Conservation (phyloP, 2,797 vertebrate genomes). For the Xenentodon cancila region DNA sequence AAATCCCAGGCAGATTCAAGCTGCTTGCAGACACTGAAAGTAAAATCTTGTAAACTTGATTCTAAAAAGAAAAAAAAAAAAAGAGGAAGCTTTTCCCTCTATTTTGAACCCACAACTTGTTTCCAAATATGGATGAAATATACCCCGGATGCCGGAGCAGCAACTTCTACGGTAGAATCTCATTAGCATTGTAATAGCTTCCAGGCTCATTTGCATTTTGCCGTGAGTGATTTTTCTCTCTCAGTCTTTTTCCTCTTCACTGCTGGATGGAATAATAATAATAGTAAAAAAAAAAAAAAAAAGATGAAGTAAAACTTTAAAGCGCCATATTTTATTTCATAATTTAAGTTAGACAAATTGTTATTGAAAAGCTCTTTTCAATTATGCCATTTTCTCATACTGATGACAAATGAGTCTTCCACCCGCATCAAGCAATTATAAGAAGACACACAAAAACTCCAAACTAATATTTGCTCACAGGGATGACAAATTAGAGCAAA, state of each 20-base stretch:
- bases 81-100: constrained; percentile 50
- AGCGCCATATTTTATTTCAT: constrained; percentile 80
- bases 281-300: constrained; percentile 27
- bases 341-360: constrained; percentile 84
- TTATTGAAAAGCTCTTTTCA: constrained; percentile 85
- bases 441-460: constrained; percentile 69
- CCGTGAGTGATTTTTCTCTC: constrained; percentile 80
- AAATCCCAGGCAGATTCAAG: constrained; percentile 18
- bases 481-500: constrained; percentile 73
- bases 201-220: constrained; percentile 88
- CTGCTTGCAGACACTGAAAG: constrained; percentile 22
- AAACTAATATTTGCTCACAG: constrained; percentile 77
- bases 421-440: constrained; percentile 74
- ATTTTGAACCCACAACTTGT: constrained; percentile 78
- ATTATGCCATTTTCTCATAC: constrained; percentile 73
- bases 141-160: constrained; percentile 79
- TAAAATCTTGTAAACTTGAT: constrained; percentile 43
- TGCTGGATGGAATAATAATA: constrained; percentile 74
- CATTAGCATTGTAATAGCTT: constrained; percentile 90
- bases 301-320: constrained; percentile 78
- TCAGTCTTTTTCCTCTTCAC: constrained; percentile 54
- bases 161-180: constrained; percentile 85
- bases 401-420: constrained; percentile 75
- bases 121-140: constrained; percentile 87
- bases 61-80: constrained; percentile 39